Evolutionary conservation across 2,888 invertebrate genomes (phyloP).

Genomic region (Pemphredon lugubris): DNA sequence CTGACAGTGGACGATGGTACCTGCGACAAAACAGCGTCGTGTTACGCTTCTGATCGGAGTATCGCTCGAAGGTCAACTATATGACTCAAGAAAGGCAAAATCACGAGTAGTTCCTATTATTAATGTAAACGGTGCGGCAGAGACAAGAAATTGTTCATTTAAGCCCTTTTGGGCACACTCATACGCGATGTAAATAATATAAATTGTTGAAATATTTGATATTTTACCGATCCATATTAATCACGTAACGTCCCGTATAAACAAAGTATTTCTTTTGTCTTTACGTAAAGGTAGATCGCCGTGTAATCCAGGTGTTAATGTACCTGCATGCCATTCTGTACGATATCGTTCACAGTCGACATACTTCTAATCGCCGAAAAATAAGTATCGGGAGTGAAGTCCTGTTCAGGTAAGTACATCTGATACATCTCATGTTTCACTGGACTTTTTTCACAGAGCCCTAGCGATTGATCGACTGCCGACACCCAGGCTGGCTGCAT

Average conservation of each 20-base stretch:
- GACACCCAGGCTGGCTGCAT: conserved; percentile 82
- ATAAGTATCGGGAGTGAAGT: conserved; percentile 83
- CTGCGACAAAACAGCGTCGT: conserved; percentile 61
- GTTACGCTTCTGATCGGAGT: no score
- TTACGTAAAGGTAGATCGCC: background rate
- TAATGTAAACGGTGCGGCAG: no score
- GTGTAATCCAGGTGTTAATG: background rate
- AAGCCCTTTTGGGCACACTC: no score
- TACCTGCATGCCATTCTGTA: conserved; percentile 83
- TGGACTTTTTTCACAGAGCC: conserved; percentile 76
- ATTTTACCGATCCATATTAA: no score
- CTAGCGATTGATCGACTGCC: conserved; percentile 44
- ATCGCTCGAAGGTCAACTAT: no score
- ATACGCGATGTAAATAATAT: no score
- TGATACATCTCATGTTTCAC: conserved; percentile 84
- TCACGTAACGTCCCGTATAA: no score
- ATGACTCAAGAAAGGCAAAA: no score
- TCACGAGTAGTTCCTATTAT: no score
- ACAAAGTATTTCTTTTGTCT: no score
- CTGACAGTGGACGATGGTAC: conserved; percentile 67
- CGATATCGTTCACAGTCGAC: conserved; percentile 84
- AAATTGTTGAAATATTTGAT: no score
- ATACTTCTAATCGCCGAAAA: conserved; percentile 85
- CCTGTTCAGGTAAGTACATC: conserved; percentile 84
- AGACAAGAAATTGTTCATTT: no score